Evolutionary conservation across 2,797 vertebrate species (phyloP).

Genomic region (Gila robusta): DNA sequence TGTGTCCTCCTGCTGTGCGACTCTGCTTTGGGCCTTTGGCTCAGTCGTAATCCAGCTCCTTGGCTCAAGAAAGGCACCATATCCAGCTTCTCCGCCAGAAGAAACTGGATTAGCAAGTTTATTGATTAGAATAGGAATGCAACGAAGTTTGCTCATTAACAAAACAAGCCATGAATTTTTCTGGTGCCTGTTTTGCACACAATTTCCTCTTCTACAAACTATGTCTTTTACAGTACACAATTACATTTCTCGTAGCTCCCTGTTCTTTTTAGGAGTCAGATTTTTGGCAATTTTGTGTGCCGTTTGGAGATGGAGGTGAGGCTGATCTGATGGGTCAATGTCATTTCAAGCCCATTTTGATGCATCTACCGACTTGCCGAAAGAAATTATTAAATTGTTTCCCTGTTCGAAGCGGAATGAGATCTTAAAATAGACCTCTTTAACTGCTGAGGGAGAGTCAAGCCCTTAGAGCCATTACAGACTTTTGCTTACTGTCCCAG

Average conservation of each 20-base stretch:
- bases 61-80: slow-evolving; percentile 47
- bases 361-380: background rate
- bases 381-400: slow-evolving; percentile 33
- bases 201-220: slow-evolving; percentile 53
- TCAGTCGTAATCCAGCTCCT: slow-evolving; percentile 27
- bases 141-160: slow-evolving; percentile 71
- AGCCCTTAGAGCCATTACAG: slow-evolving; percentile 40
- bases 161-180: slow-evolving; percentile 71
- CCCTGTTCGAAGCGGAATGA: slow-evolving; percentile 4
- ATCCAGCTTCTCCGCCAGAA: slow-evolving; percentile 59
- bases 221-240: background rate
- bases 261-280: slow-evolving; percentile 68
- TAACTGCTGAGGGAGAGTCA: slow-evolving; percentile 19
- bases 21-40: slow-evolving; percentile 28
- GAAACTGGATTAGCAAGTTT: slow-evolving; percentile 74
- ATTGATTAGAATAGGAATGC: slow-evolving; percentile 74
- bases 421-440: slow-evolving; percentile 38
- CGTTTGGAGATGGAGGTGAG: background rate
- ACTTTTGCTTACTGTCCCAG: slow-evolving; percentile 43
- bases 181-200: slow-evolving; percentile 41
- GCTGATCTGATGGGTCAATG: background rate
- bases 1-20: slow-evolving; percentile 28
- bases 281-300: slow-evolving; percentile 16
- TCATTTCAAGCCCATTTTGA: slow-evolving; percentile 2
- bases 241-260: slow-evolving; percentile 62